Conservation (phyloP, 2,888 invertebrate genomes). For the Spisula solida region DNA sequence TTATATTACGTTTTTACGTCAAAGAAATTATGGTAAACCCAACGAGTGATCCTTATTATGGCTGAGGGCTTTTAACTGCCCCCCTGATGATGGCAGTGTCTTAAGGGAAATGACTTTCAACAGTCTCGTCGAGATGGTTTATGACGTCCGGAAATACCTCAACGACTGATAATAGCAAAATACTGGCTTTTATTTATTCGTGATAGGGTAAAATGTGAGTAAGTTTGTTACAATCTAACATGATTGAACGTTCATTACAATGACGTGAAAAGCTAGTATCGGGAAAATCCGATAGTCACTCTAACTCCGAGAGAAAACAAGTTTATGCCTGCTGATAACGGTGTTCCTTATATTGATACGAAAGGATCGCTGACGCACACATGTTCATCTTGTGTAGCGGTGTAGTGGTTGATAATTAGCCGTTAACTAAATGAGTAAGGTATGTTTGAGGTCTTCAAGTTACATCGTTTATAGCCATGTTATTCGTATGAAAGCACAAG, state of each 20-base stretch:
- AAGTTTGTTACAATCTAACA: neutral
- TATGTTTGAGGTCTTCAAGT: neutral
- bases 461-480: neutral
- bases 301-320: neutral
- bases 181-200: neutral
- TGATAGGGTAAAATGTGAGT: conserved; percentile 1
- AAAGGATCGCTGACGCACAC: neutral
- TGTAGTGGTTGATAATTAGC: neutral
- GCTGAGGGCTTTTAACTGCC: neutral
- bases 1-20: neutral
- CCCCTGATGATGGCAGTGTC: neutral
- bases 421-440: neutral
- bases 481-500: neutral
- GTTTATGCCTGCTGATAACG: neutral
- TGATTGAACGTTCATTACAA: conserved; percentile 17
- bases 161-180: neutral
- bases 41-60: neutral
- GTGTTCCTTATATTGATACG: neutral
- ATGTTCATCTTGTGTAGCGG: neutral
- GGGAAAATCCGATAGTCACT: neutral
- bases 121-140: neutral
- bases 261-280: neutral
- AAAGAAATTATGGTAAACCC: neutral
- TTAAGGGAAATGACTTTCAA: neutral
- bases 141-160: conserved; percentile 3